Evolutionary conservation across 2,888 invertebrate species (phyloP).

Genomic region (Drosophila infuscata): DNA sequence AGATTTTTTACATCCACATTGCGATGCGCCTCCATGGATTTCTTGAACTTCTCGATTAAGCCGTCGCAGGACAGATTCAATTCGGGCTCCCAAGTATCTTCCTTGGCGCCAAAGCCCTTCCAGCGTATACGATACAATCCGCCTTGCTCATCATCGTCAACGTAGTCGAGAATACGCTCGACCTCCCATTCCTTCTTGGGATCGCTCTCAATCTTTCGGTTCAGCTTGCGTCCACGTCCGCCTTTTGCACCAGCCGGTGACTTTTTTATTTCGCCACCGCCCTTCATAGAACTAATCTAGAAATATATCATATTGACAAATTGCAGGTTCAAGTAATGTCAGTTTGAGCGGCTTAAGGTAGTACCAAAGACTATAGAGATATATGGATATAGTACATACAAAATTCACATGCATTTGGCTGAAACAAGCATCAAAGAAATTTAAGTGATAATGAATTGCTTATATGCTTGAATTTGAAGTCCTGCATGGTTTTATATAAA

Average conservation of each 20-base stretch:
- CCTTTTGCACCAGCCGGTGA: constrained; percentile 8
- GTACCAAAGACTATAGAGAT: background rate
- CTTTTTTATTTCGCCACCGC: constrained; percentile 22
- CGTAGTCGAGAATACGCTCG: constrained; percentile 91
- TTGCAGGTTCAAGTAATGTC: background rate
- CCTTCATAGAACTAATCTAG: constrained; percentile 30
- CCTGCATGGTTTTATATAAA: too few species aligned
- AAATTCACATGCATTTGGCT: background rate
- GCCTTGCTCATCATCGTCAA: constrained; percentile 89
- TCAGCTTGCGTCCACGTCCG: constrained; percentile 37
- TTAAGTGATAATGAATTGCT: too few species aligned
- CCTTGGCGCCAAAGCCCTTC: constrained; percentile 91
- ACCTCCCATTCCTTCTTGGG: constrained; percentile 86
- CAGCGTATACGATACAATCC: constrained; percentile 92
- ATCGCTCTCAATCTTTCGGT: constrained; percentile 76
- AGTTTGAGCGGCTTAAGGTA: background rate
- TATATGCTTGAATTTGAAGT: too few species aligned
- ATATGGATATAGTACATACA: background rate
- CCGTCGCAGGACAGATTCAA: constrained; percentile 91
- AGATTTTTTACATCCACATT: constrained; percentile 86
- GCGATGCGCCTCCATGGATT: constrained; percentile 85
- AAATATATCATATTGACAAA: background rate
- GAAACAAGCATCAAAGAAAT: too few species aligned
- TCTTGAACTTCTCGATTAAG: constrained; percentile 90
- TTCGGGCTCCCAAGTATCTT: constrained; percentile 94